Evolutionary conservation across 2,797 vertebrate genomes (phyloP).

Genomic region (Pachyuromys duprasi): DNA sequence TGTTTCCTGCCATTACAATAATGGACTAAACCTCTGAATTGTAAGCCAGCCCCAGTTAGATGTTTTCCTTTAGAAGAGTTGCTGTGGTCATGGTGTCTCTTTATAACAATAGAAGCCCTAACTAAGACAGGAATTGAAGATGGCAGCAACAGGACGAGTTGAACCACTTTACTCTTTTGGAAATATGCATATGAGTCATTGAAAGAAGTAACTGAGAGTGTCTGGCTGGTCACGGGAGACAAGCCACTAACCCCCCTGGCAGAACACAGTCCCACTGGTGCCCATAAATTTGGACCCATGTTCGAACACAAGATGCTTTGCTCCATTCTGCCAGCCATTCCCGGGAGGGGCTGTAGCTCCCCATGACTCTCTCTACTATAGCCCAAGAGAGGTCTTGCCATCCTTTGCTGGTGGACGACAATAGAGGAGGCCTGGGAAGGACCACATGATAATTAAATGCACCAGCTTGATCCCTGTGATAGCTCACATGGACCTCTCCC

Average conservation of each 20-base stretch:
- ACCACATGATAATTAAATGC: background rate
- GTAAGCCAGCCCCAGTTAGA: background rate
- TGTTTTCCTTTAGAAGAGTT: background rate
- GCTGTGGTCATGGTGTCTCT: background rate
- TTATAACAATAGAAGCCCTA: background rate
- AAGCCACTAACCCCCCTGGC: background rate
- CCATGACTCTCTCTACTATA: background rate
- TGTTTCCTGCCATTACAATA: background rate
- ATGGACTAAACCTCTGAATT: background rate
- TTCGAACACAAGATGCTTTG: background rate
- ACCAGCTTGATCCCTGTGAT: background rate
- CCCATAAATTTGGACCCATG: background rate
- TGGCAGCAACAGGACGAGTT: background rate
- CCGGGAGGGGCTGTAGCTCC: background rate
- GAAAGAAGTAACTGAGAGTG: background rate
- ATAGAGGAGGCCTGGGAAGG: background rate
- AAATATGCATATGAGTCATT: background rate
- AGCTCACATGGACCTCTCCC: background rate
- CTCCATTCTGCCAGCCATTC: background rate
- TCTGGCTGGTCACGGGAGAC: background rate
- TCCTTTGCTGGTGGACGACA: background rate
- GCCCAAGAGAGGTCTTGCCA: background rate
- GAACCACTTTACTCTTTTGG: background rate
- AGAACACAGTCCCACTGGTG: fast-evolving
- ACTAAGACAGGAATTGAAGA: background rate